phyloP scores from a whole-genome alignment of 35 echinoderm and acorn worm genomes.

The Acanthaster planci region DNA sequence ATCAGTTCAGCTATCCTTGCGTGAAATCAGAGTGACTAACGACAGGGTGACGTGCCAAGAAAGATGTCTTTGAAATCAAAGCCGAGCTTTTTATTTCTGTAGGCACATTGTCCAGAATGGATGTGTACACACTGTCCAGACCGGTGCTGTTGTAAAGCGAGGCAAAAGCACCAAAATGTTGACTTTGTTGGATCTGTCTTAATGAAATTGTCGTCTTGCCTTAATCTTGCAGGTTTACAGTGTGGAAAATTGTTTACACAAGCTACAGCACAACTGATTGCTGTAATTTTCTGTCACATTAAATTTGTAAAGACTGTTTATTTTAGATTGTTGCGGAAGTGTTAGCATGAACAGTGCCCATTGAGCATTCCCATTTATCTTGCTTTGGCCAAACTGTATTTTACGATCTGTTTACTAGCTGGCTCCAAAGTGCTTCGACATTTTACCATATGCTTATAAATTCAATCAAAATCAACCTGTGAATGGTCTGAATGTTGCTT shows the following conservation, averaged over 20 bases:
- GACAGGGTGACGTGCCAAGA: not conserved
- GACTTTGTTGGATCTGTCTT: not conserved
- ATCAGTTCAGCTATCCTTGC: too few species aligned
- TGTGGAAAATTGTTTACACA: slow-evolving; percentile 19
- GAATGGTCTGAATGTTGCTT: too few species aligned
- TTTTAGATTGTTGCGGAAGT: not conserved
- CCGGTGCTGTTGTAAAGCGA: not conserved
- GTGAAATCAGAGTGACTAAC: slow-evolving; percentile 15
- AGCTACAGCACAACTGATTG: not conserved
- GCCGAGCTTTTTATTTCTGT: not conserved
- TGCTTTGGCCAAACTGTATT: too few species aligned
- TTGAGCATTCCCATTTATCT: too few species aligned
- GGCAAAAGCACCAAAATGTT: not conserved
- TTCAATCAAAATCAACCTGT: too few species aligned
- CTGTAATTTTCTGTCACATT: too few species aligned
- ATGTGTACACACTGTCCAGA: too few species aligned
- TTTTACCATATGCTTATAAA: too few species aligned
- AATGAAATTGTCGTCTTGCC: slow-evolving; percentile 1
- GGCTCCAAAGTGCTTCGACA: too few species aligned
- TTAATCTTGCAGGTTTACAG: not conserved
- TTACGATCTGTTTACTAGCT: too few species aligned
- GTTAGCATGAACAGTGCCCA: too few species aligned
- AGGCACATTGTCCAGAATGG: too few species aligned
- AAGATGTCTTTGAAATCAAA: not conserved
- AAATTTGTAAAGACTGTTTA: not conserved